Conservation (phyloP, 1,140 invertebrate genomes). For the Solenopsis invicta region DNA sequence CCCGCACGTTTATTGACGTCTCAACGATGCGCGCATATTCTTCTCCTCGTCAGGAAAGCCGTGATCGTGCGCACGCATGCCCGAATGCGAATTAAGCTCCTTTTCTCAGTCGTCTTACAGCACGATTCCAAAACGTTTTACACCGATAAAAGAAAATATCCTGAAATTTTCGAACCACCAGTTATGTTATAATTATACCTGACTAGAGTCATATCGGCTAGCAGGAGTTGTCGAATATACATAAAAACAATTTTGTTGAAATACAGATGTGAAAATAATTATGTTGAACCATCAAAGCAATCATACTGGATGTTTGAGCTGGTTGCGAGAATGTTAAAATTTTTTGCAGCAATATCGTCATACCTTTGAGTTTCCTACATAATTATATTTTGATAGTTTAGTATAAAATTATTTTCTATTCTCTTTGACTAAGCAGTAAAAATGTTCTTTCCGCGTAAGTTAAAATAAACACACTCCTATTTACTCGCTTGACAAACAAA, state of each 20-base stretch:
- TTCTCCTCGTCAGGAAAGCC: conserved; percentile 14
- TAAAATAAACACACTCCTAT: neutral
- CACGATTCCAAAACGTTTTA: neutral
- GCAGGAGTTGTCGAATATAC: neutral
- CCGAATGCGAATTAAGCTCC: conserved; percentile 26
- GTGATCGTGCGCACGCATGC: neutral
- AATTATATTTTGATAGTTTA: too few relatives aligned
- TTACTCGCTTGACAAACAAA: neutral
- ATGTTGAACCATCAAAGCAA: too few relatives aligned
- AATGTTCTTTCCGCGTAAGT: neutral
- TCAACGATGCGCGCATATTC: conserved; percentile 48
- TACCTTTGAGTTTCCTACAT: too few relatives aligned
- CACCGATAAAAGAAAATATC: neutral
- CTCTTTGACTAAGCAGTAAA: too few relatives aligned
- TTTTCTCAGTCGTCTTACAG: neutral
- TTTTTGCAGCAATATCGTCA: too few relatives aligned
- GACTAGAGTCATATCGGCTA: neutral
- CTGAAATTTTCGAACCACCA: neutral
- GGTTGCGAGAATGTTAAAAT: too few relatives aligned
- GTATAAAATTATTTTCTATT: too few relatives aligned
- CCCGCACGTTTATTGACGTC: conserved; percentile 59
- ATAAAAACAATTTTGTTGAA: too few relatives aligned
- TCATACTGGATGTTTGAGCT: too few relatives aligned
- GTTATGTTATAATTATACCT: neutral
- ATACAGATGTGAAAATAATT: too few relatives aligned